A percentile compares a stretch with the other conserved stretches of the same genome.
Evolutionary conservation across 2,113 vertebrate species (phyloP).

Genomic region (Spea bombifrons): DNA sequence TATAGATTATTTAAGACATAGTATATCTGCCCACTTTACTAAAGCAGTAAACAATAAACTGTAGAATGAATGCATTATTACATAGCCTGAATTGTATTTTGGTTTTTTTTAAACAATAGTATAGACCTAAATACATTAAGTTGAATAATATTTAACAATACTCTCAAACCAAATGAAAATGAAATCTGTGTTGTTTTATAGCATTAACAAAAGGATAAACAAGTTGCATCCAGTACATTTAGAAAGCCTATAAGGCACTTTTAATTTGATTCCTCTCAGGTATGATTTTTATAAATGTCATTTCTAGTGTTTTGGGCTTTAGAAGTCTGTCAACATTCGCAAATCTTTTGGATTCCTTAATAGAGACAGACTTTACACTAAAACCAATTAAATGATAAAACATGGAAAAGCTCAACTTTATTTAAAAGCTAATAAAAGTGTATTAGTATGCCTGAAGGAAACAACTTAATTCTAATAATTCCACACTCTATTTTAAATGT

Average conservation of each 20-base stretch:
- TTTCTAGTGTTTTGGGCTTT: neutral
- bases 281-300: conserved; percentile 11
- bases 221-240: neutral
- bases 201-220: conserved; percentile 4
- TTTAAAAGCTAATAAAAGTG: conserved; percentile 3
- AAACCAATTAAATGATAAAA: conserved; percentile 3
- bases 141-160: no score
- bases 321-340: conserved; percentile 5
- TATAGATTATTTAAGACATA: no score
- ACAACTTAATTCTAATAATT: neutral
- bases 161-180: neutral
- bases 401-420: conserved; percentile 1
- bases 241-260: conserved; percentile 15
- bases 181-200: neutral
- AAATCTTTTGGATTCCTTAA: conserved; percentile 26
- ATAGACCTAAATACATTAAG: no score
- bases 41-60: no score
- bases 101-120: no score
- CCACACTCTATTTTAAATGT: neutral
- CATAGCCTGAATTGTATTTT: no score
- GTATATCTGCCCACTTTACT: no score
- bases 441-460: conserved; percentile 11
- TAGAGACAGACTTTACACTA: conserved; percentile 16
- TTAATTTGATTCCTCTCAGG: conserved; percentile 32
- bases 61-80: no score